Evolutionary conservation across 2,888 invertebrate species (phyloP).

Genomic region (Biston stratarius): DNA sequence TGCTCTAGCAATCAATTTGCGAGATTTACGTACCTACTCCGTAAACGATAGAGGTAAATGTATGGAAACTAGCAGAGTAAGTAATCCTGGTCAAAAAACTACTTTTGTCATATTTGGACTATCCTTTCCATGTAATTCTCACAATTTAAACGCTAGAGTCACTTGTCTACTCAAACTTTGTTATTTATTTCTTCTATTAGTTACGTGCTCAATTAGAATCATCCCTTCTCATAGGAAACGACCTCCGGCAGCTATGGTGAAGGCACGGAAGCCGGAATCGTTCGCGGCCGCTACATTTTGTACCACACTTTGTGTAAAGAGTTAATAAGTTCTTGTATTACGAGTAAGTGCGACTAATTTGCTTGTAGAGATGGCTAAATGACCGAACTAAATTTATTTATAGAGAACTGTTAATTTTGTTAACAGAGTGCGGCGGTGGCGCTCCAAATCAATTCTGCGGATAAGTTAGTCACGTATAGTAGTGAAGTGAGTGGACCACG

Average conservation of each 20-base stretch:
- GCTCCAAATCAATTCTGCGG: neutral
- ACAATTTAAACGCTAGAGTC: no score
- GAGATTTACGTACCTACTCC: no score
- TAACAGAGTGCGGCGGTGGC: neutral
- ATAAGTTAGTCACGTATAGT: neutral
- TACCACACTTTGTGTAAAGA: constrained; percentile 46
- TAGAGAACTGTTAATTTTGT: neutral
- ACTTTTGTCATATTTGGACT: no score
- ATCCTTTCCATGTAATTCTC: no score
- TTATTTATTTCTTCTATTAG: neutral
- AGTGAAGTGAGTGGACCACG: constrained; percentile 45
- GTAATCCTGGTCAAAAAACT: no score
- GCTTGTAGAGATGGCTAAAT: neutral
- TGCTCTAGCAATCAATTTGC: no score
- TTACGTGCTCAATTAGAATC: constrained; percentile 36
- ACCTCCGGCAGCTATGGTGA: constrained; percentile 47
- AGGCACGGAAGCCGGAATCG: constrained; percentile 57
- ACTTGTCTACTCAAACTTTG: neutral
- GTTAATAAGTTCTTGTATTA: constrained; percentile 61
- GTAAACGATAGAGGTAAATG: no score
- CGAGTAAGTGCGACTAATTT: neutral
- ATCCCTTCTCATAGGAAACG: constrained; percentile 52
- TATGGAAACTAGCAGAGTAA: no score
- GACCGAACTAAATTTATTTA: neutral
- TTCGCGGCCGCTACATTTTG: constrained; percentile 56